These are phyloP conservation scores for Gavia stellata DNA, from an alignment of 2,113 vertebrate genomes.

Conservation along the genomic window DNA sequence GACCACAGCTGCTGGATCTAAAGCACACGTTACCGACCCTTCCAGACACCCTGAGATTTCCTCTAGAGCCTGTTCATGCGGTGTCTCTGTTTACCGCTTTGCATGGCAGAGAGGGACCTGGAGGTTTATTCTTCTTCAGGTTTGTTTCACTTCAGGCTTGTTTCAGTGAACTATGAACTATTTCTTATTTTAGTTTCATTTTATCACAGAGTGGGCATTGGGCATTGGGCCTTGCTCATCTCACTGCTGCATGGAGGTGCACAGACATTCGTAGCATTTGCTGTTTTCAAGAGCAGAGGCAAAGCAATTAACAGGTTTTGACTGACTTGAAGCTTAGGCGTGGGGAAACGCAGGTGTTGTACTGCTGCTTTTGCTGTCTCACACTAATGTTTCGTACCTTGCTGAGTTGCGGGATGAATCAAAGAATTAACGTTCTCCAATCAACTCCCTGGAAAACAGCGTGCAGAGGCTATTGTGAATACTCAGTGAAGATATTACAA, in stretches of 20 bases:
- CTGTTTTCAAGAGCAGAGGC: not conserved
- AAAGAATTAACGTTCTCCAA: not conserved
- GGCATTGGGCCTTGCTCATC: not conserved
- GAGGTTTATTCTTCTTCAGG: not conserved
- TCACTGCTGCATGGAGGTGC: not conserved
- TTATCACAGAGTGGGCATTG: not conserved
- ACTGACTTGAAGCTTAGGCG: not conserved
- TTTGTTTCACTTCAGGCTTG: not conserved
- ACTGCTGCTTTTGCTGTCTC: not conserved
- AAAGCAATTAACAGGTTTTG: not conserved
- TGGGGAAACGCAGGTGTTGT: not conserved
- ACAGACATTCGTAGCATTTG: not conserved
- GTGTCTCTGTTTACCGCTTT: too few species aligned
- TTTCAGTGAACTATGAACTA: not conserved
- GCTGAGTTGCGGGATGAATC: not conserved
- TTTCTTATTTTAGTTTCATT: not conserved
- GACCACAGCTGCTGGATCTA: not conserved
- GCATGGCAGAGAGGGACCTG: not conserved
- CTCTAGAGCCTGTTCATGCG: not conserved
- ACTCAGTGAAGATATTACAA: not conserved
- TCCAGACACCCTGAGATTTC: not conserved
- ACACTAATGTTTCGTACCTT: not conserved
- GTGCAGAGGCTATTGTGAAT: not conserved
- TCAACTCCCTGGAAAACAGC: not conserved
- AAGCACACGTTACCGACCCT: accelerated